Evolutionary conservation across 2,797 vertebrate species (phyloP).

Genomic region (Lophius americanus): DNA sequence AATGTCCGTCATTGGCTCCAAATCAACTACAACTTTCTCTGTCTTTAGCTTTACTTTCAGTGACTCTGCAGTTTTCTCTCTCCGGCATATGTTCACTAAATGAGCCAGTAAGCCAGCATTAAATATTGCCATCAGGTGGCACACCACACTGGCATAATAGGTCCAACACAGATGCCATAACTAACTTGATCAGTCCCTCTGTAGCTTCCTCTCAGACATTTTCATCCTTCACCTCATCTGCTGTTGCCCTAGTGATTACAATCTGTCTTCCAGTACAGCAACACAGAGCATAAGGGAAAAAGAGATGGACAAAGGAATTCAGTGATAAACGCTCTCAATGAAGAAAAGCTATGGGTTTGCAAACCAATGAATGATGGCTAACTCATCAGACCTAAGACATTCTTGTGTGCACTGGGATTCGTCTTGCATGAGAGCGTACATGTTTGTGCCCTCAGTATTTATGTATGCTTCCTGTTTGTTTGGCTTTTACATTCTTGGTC

Average conservation of each 20-base stretch:
- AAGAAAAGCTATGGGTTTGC: slow-evolving; percentile 20
- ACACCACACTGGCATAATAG: slow-evolving; percentile 72
- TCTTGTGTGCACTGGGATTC: slow-evolving; percentile 1
- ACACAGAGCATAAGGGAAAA: slow-evolving; percentile 32
- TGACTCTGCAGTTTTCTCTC: slow-evolving; percentile 54
- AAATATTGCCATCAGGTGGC: slow-evolving; percentile 75
- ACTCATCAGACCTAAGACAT: slow-evolving; percentile 6
- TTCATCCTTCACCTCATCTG: slow-evolving; percentile 59
- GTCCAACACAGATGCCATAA: slow-evolving; percentile 72
- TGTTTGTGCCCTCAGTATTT: not conserved
- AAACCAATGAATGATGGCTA: slow-evolving; percentile 20
- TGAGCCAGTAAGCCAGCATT: slow-evolving; percentile 72
- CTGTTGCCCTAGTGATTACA: slow-evolving; percentile 45
- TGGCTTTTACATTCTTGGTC: slow-evolving; percentile 1
- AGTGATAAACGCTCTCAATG: slow-evolving; percentile 31
- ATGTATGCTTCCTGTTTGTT: not conserved
- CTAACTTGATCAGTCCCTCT: slow-evolving; percentile 55
- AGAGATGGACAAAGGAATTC: slow-evolving; percentile 48
- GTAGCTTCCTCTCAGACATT: slow-evolving; percentile 51
- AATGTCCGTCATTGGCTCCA: slow-evolving; percentile 36
- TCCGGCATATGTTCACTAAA: slow-evolving; percentile 72
- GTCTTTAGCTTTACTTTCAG: slow-evolving; percentile 62
- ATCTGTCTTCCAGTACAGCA: slow-evolving; percentile 57
- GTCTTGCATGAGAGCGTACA: not conserved
- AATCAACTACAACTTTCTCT: slow-evolving; percentile 33